Percentiles rank a stretch among this genome's conserved stretches.
Conservation (phyloP, 2,888 invertebrate species). For the Cataglyphis cursor region DNA sequence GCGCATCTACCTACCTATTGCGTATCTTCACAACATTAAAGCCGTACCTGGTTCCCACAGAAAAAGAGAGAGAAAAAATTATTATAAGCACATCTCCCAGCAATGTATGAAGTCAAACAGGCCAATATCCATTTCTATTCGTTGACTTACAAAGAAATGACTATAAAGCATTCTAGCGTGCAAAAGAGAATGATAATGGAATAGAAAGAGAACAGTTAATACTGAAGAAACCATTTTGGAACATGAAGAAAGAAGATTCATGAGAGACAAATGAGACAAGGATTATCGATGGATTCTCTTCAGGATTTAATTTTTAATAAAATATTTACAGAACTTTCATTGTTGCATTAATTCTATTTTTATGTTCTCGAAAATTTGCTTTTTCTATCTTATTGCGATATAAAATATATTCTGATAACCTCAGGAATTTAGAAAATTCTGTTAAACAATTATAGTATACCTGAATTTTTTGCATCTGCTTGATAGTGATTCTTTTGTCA, state of each 20-base stretch:
- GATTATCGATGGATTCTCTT: not conserved
- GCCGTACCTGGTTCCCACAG: constrained; percentile 78
- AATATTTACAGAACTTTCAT: constrained; percentile 13
- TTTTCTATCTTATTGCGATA: constrained; percentile 8
- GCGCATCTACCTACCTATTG: constrained; percentile 58
- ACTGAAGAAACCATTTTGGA: constrained; percentile 25
- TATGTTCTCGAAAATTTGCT: not conserved
- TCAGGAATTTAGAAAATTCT: not conserved
- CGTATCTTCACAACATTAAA: constrained; percentile 65
- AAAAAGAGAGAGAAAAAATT: constrained; percentile 48
- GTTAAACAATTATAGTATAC: not conserved
- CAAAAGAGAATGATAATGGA: constrained; percentile 23
- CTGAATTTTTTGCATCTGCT: not conserved
- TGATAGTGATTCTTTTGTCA: constrained; percentile 9
- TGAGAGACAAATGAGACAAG: constrained; percentile 1
- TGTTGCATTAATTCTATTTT: not conserved
- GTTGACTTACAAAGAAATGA: constrained; percentile 16
- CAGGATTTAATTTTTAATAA: constrained; percentile 14
- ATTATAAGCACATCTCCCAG: constrained; percentile 61
- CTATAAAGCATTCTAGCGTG: not conserved
- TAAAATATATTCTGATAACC: not conserved
- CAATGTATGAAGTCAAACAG: constrained; percentile 60
- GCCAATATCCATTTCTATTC: constrained; percentile 42
- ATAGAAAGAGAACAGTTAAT: constrained; percentile 1
- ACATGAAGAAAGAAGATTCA: constrained; percentile 13